Evolutionary conservation across 2,888 invertebrate species (phyloP).

Genomic region (Rotaria sp.): DNA sequence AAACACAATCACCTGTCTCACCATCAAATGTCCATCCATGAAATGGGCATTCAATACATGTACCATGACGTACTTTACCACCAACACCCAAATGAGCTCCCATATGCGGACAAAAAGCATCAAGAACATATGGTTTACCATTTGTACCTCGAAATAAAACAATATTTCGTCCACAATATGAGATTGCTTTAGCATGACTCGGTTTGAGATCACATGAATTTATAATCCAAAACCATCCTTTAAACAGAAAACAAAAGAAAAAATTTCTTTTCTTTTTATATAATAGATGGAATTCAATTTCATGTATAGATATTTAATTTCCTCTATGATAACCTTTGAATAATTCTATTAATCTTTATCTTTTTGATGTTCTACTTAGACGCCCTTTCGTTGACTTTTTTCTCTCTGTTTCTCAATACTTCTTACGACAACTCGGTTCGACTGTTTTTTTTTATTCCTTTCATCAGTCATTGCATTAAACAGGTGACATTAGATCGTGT

Average conservation of each 20-base stretch:
- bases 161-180: constrained; percentile 39
- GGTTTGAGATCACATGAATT: constrained; percentile 34
- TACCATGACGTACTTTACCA: constrained; percentile 32
- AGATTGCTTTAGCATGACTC: constrained; percentile 31
- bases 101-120: constrained; percentile 40
- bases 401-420: background rate
- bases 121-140: constrained; percentile 34
- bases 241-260: background rate
- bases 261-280: background rate
- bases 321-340: background rate
- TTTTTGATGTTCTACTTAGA: background rate
- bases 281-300: background rate
- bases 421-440: background rate
- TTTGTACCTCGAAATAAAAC: constrained; percentile 38
- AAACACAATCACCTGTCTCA: constrained; percentile 40
- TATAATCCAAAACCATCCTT: constrained; percentile 38
- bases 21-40: constrained; percentile 41
- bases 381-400: background rate
- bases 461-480: background rate
- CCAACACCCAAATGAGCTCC: constrained; percentile 37
- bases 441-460: too few species aligned
- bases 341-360: background rate
- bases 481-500: background rate
- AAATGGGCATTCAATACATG: constrained; percentile 40
- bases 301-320: background rate